phyloP scores from a whole-genome alignment of 2,888 invertebrate species.

The Epirrhoe tristata region DNA sequence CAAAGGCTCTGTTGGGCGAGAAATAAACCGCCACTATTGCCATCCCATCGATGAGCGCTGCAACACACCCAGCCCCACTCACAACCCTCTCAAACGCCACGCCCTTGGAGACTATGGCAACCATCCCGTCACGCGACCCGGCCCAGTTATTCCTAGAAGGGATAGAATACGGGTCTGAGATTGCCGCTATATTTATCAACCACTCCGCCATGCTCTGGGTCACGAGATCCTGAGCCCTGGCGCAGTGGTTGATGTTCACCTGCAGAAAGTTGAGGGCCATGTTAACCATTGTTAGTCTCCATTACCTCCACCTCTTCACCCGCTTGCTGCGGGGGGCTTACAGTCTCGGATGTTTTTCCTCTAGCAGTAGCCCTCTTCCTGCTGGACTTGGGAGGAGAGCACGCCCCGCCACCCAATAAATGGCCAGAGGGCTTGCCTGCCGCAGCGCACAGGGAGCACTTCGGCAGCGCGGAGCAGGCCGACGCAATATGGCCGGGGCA shows the following conservation, averaged over 20 bases:
- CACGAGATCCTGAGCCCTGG: constrained; percentile 14
- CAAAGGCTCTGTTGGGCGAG: too few species aligned
- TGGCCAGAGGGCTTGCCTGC: too few species aligned
- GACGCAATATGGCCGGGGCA: too few species aligned
- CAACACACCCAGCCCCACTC: too few species aligned
- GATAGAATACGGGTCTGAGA: constrained; percentile 13
- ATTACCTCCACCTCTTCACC: not conserved
- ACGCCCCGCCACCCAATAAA: not conserved
- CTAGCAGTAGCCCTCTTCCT: too few species aligned
- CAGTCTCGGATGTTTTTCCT: not conserved
- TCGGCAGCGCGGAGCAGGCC: too few species aligned
- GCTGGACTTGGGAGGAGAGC: not conserved
- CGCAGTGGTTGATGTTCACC: not conserved
- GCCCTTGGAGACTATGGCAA: not conserved
- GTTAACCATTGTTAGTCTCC: constrained; percentile 6
- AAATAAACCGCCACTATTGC: too few species aligned
- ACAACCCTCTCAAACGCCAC: too few species aligned
- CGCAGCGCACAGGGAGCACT: too few species aligned
- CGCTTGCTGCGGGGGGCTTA: not conserved
- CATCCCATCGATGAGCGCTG: not conserved
- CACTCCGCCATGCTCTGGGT: too few species aligned
- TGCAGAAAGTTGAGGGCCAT: constrained; percentile 6
- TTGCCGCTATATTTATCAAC: not conserved
- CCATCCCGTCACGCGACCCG: not conserved
- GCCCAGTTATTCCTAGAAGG: constrained; percentile 2